These are phyloP conservation scores for Platyrinchus mystaceus DNA, from an alignment of 2,797 vertebrate genomes.

Conservation along the genomic window DNA sequence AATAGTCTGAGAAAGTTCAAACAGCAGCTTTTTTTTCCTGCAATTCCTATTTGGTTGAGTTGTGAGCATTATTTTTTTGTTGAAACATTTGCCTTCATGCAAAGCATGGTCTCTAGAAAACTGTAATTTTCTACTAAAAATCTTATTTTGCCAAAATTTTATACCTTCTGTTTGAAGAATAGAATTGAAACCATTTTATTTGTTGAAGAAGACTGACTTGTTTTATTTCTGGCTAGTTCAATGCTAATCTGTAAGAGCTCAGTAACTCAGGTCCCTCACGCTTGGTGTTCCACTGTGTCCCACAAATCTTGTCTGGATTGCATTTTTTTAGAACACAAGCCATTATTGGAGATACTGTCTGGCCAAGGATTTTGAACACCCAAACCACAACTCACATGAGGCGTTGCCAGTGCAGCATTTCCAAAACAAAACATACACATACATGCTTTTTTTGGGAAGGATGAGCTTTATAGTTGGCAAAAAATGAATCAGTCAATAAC, in stretches of 20 bases:
- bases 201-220: not conserved
- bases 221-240: not conserved
- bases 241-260: not conserved
- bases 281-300: not conserved
- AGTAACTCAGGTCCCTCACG: not conserved
- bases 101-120: not conserved
- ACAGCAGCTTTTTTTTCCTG: not conserved
- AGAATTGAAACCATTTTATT: not conserved
- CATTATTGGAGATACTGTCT: not conserved
- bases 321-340: not conserved
- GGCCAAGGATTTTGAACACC: not conserved
- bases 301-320: not conserved
- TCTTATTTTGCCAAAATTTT: not conserved
- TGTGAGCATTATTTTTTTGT: not conserved
- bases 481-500: not conserved
- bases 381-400: not conserved
- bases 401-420: not conserved
- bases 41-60: not conserved
- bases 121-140: not conserved
- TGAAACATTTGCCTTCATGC: not conserved
- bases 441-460: not conserved
- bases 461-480: not conserved
- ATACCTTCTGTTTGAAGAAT: not conserved
- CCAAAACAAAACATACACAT: not conserved
- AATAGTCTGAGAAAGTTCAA: not conserved